Evolutionary conservation across 2,113 vertebrate genomes (phyloP), one percentile per base, ranked within the genome.

Genomic region (Mormyrus iriodes): DNA sequence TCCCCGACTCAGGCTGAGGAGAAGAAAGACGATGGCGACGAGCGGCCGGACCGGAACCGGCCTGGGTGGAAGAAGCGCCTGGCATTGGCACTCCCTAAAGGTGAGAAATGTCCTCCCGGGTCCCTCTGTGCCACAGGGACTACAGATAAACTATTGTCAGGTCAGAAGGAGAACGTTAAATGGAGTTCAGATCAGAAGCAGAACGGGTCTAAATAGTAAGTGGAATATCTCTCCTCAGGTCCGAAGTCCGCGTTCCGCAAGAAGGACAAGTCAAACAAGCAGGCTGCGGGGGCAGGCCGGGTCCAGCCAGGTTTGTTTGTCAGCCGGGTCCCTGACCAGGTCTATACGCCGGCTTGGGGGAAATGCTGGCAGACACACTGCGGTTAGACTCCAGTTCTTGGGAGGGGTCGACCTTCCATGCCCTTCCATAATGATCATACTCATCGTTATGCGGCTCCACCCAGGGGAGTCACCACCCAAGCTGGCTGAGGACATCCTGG

Each of bases 51-150:
- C 93, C 97, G 98, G 86, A 99, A 97, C 96, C 97, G 95, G 93
- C 98, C 98, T 1, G 99, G 98, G 98, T 99, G 98, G 98, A 98
- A 97, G 94, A 99, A 99, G 73, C 98, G 98, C 87, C 99, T 99
- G 92, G 97, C 97, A 88, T 98, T 97, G 88, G 98, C 98, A 86
- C 99, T 99, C 96, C 98, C 98, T 90, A 99, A 99, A 98, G 98
- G 98, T 99, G 95, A 95, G 92, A 13, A 10, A 4, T 10, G 10
- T 3, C 8, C 0, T 27, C 65, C 7, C 8, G 1, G 4, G 51
- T 87, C 7, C 4, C 19, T 42, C 42, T 21, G 76, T 31, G 42
- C 2, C 10, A 49, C 83, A 8, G 7, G 21, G 12, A 42, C 24
- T n/a, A 15, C 9, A n/a, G 42, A 2, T 27, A n/a, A 42, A 9